Base-by-base conservation (phyloP, 2,797 vertebrate species). In the Rallus crepitans region DNA sequence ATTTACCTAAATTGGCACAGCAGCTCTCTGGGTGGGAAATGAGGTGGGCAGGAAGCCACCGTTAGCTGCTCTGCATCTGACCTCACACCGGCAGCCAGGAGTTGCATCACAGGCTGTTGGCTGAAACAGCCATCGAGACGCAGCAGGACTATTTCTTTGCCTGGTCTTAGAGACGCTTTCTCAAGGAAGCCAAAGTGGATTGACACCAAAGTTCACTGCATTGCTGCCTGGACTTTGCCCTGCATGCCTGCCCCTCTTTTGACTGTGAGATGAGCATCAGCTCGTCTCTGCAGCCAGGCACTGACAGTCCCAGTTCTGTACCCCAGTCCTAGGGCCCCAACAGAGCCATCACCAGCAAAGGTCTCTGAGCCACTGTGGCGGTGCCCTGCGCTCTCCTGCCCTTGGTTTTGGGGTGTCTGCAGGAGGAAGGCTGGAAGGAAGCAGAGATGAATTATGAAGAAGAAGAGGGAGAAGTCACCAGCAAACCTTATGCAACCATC, bases 321-420 rank as follows among this genome's bases (percentile, higher is more conserved):
- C 18, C 12, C n/a, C 48, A 8, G 30, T 7, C 39, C 10, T 0
- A 1, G 19, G 12, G 24, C 9, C 13, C 39, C 1, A 1, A 28
- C 0, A 3, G 63, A 52, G 16, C 28, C 20, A 6, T 16, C 45
- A 1, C 40, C 1, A 0, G 7, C 2, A 5, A 24, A 25, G 50
- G 47, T 30, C 40, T 68, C 35, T 0, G 73, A 66, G 53, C 39
- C 1, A 2, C 55, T 3, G 3, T 1, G 0, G 63, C 56, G 61
- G 40, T 9, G 3, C 31, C 50, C 33, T 0, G 2, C 2, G 1
- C 19, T 17, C 40, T 89, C 33, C 69, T 12, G 48, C 18, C 39
- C 39, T 78, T 59, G 25, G 9, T 27, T 85, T 93, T 76, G 66
- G 15, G 23, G 15, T 65, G 39, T 27, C 39, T 86, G 40, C 2